phyloP scores from a whole-genome alignment of 92 coral and sea anemone genomes.

The Galaxea fascicularis region DNA sequence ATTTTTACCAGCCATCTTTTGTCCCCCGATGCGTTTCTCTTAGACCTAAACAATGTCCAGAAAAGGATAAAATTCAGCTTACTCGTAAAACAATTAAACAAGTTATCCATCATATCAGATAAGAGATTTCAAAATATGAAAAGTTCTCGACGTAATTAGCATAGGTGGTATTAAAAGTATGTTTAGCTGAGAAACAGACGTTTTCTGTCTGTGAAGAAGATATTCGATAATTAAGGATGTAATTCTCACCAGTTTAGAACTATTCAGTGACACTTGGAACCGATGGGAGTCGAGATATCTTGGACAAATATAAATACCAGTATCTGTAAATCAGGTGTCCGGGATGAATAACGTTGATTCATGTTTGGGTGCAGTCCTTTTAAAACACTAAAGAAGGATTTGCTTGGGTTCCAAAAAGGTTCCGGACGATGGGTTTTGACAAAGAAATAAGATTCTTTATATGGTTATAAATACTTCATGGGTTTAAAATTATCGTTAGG shows the following conservation, averaged over 20 bases:
- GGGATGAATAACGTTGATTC: too few species aligned
- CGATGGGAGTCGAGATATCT: not conserved
- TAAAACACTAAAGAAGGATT: not conserved
- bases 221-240: not conserved
- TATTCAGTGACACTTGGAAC: not conserved
- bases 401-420: slow-evolving; percentile 10
- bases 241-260: not conserved
- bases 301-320: too few species aligned
- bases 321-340: too few species aligned
- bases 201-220: not conserved
- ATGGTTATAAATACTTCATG: not conserved
- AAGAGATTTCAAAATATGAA: not conserved
- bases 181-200: slow-evolving; percentile 11
- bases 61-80: slow-evolving; percentile 2
- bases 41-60: slow-evolving; percentile 32
- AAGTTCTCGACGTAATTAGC: not conserved
- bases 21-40: not conserved
- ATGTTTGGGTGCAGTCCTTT: too few species aligned
- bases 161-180: slow-evolving; percentile 11
- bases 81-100: not conserved
- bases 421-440: not conserved
- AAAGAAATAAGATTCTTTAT: slow-evolving; percentile 22
- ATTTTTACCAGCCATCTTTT: not conserved
- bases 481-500: not conserved
- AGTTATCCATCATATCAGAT: slow-evolving; percentile 1